phyloP scores from a whole-genome alignment of 2,113 vertebrate genomes.

The Odobenus rosmarus region DNA sequence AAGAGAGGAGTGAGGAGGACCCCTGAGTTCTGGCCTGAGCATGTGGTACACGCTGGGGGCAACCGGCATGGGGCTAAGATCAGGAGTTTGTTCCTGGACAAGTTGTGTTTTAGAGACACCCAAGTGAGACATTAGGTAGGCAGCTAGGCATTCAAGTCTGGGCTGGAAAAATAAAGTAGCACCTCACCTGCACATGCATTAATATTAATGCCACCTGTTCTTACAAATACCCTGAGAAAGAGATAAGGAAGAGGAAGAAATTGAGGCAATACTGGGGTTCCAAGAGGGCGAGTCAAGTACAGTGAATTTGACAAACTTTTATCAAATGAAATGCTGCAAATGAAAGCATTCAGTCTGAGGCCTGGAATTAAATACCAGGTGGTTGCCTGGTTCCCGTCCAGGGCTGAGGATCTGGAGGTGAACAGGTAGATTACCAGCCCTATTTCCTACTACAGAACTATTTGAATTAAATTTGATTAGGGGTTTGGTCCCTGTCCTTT shows the following conservation, averaged over 20 bases:
- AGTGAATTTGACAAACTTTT: slow-evolving; percentile 8
- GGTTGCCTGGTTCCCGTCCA: neutral
- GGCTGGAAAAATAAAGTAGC: slow-evolving; percentile 22
- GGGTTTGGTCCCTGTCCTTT: neutral
- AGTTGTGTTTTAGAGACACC: neutral
- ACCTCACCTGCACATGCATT: slow-evolving; percentile 4
- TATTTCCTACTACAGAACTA: neutral
- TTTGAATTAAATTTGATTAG: neutral
- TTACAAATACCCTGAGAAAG: neutral
- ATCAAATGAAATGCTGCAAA: slow-evolving; percentile 28
- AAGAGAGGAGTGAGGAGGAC: neutral
- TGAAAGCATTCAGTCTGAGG: slow-evolving; percentile 18
- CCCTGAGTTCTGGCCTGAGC: neutral
- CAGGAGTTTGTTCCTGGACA: neutral
- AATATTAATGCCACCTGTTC: slow-evolving; percentile 12
- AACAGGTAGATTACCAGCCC: neutral
- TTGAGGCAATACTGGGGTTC: neutral
- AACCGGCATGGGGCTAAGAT: neutral
- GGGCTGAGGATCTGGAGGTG: neutral
- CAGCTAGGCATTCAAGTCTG: neutral
- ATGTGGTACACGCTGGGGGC: neutral
- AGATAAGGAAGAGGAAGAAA: slow-evolving; percentile 24
- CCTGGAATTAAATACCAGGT: slow-evolving; percentile 7
- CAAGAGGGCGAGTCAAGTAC: neutral
- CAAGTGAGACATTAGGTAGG: neutral